phyloP scores from a whole-genome alignment of 1,140 invertebrate genomes.

The Hycleus phaleratus region DNA sequence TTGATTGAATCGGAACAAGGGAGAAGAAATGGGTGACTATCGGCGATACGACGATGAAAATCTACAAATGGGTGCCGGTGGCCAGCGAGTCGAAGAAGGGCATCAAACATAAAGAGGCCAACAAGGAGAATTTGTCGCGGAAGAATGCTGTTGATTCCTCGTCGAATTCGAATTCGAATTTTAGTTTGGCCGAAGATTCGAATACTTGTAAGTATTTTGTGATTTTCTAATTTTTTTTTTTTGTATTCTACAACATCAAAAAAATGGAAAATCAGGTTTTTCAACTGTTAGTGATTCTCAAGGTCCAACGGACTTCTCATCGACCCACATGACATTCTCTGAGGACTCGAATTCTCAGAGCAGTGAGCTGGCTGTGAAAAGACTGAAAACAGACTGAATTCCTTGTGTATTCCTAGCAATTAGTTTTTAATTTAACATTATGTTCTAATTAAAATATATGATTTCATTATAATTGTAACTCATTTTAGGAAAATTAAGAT shows the following conservation, averaged over 20 bases:
- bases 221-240: not conserved
- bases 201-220: conserved; percentile 68
- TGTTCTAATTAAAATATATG: too few relatives aligned
- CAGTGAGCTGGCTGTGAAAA: conserved; percentile 68
- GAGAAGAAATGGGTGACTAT: conserved; percentile 99
- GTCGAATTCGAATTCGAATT: conserved; percentile 74
- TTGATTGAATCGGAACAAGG: conserved; percentile 46
- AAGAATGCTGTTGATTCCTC: conserved; percentile 62
- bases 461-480: too few relatives aligned
- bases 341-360: conserved; percentile 86
- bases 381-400: conserved; percentile 60
- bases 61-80: conserved; percentile 97
- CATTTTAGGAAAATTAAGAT: too few relatives aligned
- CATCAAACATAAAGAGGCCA: conserved; percentile 53
- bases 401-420: not conserved
- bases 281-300: conserved; percentile 84
- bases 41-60: conserved; percentile 96
- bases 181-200: conserved; percentile 77
- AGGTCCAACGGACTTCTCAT: conserved; percentile 75
- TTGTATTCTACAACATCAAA: conserved; percentile 6
- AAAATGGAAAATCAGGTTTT: conserved; percentile 54
- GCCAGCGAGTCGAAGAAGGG: conserved; percentile 62
- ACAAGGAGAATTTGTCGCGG: conserved; percentile 69
- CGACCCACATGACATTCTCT: conserved; percentile 74
- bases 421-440: too few relatives aligned